These are phyloP conservation scores for Gallinago jamesoni DNA, from an alignment of 2,113 vertebrate genomes.

Conservation along the genomic window DNA sequence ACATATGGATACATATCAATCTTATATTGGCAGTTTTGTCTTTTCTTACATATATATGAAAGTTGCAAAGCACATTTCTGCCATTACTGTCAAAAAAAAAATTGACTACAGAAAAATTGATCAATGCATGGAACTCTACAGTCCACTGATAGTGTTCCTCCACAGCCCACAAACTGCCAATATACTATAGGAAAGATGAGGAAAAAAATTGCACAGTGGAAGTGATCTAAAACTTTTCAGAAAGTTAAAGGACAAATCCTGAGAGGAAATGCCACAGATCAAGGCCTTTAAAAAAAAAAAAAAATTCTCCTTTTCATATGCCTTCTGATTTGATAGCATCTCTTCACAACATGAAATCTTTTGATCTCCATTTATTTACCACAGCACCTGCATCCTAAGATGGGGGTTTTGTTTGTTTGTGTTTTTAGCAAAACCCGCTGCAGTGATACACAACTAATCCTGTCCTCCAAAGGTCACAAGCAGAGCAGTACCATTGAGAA, in stretches of 20 bases:
- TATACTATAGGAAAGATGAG: neutral
- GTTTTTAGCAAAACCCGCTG: neutral
- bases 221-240: neutral
- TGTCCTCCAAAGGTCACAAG: neutral
- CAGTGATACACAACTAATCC: neutral
- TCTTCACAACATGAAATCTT: neutral
- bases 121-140: neutral
- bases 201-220: neutral
- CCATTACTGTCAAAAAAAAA: neutral
- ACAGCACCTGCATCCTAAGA: neutral
- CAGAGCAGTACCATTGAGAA: neutral
- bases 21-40: neutral
- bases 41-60: neutral
- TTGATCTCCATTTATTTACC: neutral
- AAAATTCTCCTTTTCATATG: neutral
- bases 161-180: neutral
- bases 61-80: neutral
- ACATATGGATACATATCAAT: neutral
- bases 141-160: neutral
- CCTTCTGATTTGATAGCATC: neutral
- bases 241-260: neutral
- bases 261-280: neutral
- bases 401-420: neutral
- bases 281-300: neutral
- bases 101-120: neutral